These are phyloP conservation scores for Eidolon helvum DNA, from an alignment of 2,113 vertebrate genomes.

Conservation along the genomic window DNA sequence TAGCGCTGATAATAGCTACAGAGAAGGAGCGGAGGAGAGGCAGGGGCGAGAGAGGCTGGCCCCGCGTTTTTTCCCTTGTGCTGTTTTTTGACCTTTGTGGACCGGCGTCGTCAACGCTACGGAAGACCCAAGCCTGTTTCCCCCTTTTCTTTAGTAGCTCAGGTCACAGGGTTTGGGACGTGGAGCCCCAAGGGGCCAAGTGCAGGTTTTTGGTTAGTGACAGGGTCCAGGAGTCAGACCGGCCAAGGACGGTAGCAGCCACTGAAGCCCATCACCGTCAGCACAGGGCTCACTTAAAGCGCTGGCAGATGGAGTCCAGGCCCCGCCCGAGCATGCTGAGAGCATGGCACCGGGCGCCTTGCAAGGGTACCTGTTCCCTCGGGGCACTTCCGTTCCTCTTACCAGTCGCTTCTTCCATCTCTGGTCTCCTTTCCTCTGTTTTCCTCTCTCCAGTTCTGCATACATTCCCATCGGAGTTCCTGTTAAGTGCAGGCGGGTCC, in stretches of 20 bases:
- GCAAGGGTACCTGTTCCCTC: rapidly evolving
- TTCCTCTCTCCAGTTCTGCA: neutral
- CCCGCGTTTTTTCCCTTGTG: no score
- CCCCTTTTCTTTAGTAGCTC: neutral
- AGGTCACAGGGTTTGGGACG: neutral
- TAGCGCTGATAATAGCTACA: no score
- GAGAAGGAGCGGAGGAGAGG: neutral
- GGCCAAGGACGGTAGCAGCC: neutral
- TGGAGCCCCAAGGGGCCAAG: no score
- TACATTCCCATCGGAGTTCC: neutral
- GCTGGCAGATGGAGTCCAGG: no score
- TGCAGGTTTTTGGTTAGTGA: neutral
- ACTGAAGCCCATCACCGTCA: rapidly evolving
- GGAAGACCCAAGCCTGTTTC: no score
- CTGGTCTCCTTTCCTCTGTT: neutral
- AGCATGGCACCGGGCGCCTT: neutral
- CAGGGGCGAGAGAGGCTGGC: neutral
- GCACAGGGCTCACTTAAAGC: neutral
- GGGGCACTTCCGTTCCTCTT: neutral
- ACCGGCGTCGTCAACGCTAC: rapidly evolving
- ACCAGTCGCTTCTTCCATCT: neutral
- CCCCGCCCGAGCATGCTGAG: rapidly evolving
- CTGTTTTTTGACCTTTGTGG: neutral
- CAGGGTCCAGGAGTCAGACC: neutral
- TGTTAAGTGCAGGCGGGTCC: neutral